Evolutionary conservation across 2,888 invertebrate species (phyloP).

Genomic region (Thyatira batis): DNA sequence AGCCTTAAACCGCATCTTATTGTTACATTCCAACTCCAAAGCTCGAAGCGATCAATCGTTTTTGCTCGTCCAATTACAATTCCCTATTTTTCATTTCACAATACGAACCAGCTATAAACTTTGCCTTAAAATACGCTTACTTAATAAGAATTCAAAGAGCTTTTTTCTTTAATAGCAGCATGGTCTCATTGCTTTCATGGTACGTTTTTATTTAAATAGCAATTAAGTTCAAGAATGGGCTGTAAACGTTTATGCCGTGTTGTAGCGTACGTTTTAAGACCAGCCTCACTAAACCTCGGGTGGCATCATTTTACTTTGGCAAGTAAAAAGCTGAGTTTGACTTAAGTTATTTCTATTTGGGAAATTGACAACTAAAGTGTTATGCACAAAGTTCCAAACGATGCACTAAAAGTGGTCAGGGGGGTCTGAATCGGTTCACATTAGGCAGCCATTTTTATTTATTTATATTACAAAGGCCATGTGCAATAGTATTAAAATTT

Average conservation of each 20-base stretch:
- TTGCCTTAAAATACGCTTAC: constrained; percentile 49
- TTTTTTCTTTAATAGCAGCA: constrained; percentile 51
- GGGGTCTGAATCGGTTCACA: too few species aligned
- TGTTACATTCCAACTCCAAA: constrained; percentile 16
- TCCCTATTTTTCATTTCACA: constrained; percentile 39
- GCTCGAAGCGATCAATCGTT: constrained; percentile 19
- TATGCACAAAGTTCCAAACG: too few species aligned
- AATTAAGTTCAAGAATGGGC: constrained; percentile 80
- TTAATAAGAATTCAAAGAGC: constrained; percentile 49
- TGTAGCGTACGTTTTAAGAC: constrained; percentile 66
- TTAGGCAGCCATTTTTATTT: neutral
- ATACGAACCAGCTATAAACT: constrained; percentile 44
- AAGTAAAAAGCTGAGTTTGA: constrained; percentile 40
- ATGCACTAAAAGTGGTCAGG: too few species aligned
- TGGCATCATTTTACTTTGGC: constrained; percentile 61
- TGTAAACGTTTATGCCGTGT: constrained; percentile 72
- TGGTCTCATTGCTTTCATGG: constrained; percentile 68
- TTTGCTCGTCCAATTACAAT: constrained; percentile 25
- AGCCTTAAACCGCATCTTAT: constrained; percentile 30
- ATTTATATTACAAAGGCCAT: neutral
- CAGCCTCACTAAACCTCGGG: constrained; percentile 48
- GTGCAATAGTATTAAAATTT: neutral
- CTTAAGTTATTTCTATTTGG: constrained; percentile 1
- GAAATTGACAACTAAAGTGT: neutral
- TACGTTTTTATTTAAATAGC: constrained; percentile 79